Evolutionary conservation across 2,888 invertebrate species (phyloP).

Genomic region (Caenorhabditis sp.): DNA sequence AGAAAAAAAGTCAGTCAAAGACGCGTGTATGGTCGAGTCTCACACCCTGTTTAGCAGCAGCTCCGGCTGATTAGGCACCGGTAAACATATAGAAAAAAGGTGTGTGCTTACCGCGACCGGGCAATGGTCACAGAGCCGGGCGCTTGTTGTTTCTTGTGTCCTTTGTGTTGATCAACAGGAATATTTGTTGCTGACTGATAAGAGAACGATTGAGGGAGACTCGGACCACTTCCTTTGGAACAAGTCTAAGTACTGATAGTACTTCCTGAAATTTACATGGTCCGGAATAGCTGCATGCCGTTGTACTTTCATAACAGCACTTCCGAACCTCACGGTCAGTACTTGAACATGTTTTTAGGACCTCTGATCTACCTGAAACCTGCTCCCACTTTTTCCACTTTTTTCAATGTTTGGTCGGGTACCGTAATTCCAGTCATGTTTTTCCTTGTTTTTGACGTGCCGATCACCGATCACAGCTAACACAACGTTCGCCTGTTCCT

Average conservation of each 20-base stretch:
- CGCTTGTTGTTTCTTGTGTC: constrained; percentile 22
- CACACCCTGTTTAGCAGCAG: constrained; percentile 54
- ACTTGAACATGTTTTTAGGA: no score
- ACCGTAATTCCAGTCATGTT: not conserved
- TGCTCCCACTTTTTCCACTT: no score
- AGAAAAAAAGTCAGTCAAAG: constrained; percentile 23
- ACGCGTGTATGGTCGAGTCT: constrained; percentile 39
- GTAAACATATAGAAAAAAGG: constrained; percentile 36
- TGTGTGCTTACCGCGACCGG: not conserved
- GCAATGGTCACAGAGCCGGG: not conserved
- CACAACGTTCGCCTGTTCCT: constrained; percentile 19
- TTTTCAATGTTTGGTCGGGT: no score
- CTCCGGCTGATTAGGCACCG: constrained; percentile 47
- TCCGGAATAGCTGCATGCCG: no score
- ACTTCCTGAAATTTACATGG: no score
- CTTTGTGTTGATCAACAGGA: not conserved
- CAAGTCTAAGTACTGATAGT: no score
- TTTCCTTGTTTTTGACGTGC: not conserved
- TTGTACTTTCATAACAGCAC: no score
- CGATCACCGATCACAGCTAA: constrained; percentile 8
- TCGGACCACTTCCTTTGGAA: no score
- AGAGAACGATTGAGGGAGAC: no score
- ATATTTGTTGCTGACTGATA: no score
- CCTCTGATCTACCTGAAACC: no score
- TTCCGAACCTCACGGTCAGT: no score